Conservation (phyloP, 37 sponge, comb jelly and placozoan genomes). For the Beroe forskalii region DNA sequence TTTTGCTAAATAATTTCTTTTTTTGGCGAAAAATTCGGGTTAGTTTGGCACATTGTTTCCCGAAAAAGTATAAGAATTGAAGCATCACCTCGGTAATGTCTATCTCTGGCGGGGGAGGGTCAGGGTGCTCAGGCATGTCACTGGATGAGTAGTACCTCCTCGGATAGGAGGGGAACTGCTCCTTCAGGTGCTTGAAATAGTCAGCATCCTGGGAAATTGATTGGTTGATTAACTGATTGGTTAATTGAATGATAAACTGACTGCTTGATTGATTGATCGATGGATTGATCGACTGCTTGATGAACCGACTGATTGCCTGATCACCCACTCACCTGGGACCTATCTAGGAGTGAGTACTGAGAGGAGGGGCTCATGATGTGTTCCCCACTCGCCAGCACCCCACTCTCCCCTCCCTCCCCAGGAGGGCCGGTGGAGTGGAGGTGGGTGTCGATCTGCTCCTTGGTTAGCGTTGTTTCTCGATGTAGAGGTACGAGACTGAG, state of each 20-base stretch:
- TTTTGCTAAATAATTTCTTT: too few species aligned
- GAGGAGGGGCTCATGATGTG: slow-evolving; percentile 40
- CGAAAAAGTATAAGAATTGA: too few species aligned
- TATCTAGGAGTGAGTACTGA: slow-evolving; percentile 37
- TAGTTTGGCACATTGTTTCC: too few species aligned
- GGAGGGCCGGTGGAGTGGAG: too few species aligned
- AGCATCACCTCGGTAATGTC: neutral
- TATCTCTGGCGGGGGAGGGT: neutral
- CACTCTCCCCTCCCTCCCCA: neutral
- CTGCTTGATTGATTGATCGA: neutral
- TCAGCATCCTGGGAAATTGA: slow-evolving; percentile 35
- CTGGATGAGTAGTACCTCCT: slow-evolving; percentile 31
- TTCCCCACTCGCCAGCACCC: neutral
- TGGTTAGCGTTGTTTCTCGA: neutral
- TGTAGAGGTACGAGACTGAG: slow-evolving; percentile 19
- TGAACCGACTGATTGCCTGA: neutral
- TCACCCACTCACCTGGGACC: slow-evolving; percentile 3
- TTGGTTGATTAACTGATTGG: neutral
- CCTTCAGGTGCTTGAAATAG: slow-evolving; percentile 45
- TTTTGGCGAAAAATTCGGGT: too few species aligned
- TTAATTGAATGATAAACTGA: neutral
- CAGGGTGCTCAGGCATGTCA: neutral
- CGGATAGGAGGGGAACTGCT: slow-evolving; percentile 44
- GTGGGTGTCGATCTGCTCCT: neutral
- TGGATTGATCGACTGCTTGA: neutral